Conservation (phyloP, 2,797 vertebrate genomes). For the Anguilla megastoma region DNA sequence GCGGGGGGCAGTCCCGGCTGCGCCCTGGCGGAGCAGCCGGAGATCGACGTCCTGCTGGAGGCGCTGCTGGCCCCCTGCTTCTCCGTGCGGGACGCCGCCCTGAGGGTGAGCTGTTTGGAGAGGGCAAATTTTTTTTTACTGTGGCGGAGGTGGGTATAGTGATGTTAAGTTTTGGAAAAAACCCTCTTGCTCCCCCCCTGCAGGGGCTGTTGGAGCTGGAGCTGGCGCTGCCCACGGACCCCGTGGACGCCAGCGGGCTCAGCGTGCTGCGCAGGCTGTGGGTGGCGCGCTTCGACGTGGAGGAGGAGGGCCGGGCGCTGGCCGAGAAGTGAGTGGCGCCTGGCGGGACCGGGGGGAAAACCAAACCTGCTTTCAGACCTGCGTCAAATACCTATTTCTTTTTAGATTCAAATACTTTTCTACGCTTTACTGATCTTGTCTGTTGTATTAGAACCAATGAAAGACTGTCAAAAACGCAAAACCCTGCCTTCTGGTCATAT, state of each 20-base stretch:
- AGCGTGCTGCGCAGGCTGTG: slow-evolving; percentile 89
- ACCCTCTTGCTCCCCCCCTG: background rate
- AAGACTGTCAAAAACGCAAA: no score
- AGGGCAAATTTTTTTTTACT: background rate
- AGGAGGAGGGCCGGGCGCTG: slow-evolving; percentile 83
- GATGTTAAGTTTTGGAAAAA: no score
- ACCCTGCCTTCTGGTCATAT: no score
- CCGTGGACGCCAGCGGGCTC: slow-evolving; percentile 82
- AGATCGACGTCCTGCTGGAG: slow-evolving; percentile 87
- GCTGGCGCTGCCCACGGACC: slow-evolving; percentile 89
- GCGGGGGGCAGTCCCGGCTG: slow-evolving; percentile 86
- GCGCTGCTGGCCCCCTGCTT: slow-evolving; percentile 89
- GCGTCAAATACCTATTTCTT: no score
- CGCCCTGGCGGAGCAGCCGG: slow-evolving; percentile 88
- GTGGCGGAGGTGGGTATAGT: background rate
- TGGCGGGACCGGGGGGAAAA: background rate
- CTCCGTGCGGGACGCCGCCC: slow-evolving; percentile 88
- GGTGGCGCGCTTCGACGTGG: slow-evolving; percentile 91
- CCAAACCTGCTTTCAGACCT: no score
- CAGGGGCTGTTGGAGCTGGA: slow-evolving; percentile 92
- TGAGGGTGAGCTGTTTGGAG: slow-evolving; percentile 78
- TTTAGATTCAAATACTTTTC: no score
- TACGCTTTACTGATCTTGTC: no score
- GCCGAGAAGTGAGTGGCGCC: slow-evolving; percentile 80
- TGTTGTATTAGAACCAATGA: no score